Percentiles rank a stretch among this genome's conserved stretches.
phyloP scores from a whole-genome alignment of 2,113 vertebrate species.

The Neomonachus schauinslandi region DNA sequence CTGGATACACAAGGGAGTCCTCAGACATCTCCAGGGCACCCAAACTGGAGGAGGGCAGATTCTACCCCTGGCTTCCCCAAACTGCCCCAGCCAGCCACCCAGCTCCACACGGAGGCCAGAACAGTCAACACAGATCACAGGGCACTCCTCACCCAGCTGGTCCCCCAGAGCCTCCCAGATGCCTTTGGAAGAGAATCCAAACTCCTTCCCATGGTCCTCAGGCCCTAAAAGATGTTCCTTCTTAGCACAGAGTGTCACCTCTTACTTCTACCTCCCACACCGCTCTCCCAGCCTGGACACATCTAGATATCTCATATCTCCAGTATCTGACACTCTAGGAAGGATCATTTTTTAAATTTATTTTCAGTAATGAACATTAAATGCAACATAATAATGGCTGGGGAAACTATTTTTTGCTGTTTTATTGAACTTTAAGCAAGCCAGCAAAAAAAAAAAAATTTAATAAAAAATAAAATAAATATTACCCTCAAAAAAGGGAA shows the following conservation, averaged over 20 bases:
- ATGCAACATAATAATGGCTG: background rate
- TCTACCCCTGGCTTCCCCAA: background rate
- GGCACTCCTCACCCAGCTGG: rapidly evolving
- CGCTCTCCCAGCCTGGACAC: background rate
- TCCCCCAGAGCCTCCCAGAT: background rate
- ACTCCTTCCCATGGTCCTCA: background rate
- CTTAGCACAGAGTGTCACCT: background rate
- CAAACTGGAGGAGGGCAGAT: background rate
- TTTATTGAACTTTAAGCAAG: background rate
- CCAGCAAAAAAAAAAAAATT: background rate
- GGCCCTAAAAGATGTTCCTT: background rate
- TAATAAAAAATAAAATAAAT: background rate
- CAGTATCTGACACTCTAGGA: background rate
- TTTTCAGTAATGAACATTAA: background rate
- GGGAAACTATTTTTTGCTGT: background rate
- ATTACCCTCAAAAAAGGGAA: background rate
- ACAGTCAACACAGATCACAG: background rate
- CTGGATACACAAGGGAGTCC: background rate
- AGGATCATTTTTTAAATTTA: background rate
- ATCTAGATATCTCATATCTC: background rate
- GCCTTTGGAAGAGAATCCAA: background rate
- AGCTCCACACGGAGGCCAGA: background rate
- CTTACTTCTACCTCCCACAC: background rate
- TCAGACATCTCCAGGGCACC: no score
- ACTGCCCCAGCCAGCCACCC: background rate